A percentile compares a stretch with the other conserved stretches of the same genome.
These are phyloP conservation scores for Mesopsocus fuscifrons DNA, from an alignment of 2,888 invertebrate species.

Conservation along the genomic window DNA sequence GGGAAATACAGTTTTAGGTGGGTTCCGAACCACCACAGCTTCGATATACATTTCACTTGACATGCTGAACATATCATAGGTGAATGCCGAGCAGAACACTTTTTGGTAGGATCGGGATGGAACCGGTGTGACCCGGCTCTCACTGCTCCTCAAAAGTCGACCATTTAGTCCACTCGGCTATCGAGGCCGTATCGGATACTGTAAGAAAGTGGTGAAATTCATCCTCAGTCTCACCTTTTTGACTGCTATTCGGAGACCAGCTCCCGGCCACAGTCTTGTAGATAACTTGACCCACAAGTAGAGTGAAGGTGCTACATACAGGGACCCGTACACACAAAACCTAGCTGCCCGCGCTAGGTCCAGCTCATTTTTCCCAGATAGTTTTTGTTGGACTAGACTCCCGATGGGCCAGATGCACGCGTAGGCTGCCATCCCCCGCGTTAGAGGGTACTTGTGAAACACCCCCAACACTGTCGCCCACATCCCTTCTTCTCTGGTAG, in stretches of 20 bases:
- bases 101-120: no score
- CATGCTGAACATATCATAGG: no score
- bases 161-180: no score
- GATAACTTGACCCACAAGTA: slow-evolving; percentile 16
- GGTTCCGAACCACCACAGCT: no score
- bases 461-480: slow-evolving; percentile 19
- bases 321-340: slow-evolving; percentile 19
- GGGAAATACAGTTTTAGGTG: no score
- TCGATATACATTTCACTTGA: no score
- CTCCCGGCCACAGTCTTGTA: background rate
- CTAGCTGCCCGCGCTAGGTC: slow-evolving; percentile 18
- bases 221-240: no score
- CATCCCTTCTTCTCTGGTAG: background rate
- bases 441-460: slow-evolving; percentile 29
- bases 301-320: slow-evolving; percentile 20
- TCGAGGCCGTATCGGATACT: no score
- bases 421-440: slow-evolving; percentile 38
- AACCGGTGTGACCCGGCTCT: no score
- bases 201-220: no score
- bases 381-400: slow-evolving; percentile 34
- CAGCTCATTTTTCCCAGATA: slow-evolving; percentile 23
- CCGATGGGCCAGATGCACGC: slow-evolving; percentile 37
- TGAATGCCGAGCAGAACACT: no score
- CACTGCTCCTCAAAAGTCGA: no score
- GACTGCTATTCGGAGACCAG: background rate